Percentiles rank a stretch among this genome's conserved stretches.
Conservation (phyloP, 2,888 invertebrate species). For the Shargacucullia verbasci region DNA sequence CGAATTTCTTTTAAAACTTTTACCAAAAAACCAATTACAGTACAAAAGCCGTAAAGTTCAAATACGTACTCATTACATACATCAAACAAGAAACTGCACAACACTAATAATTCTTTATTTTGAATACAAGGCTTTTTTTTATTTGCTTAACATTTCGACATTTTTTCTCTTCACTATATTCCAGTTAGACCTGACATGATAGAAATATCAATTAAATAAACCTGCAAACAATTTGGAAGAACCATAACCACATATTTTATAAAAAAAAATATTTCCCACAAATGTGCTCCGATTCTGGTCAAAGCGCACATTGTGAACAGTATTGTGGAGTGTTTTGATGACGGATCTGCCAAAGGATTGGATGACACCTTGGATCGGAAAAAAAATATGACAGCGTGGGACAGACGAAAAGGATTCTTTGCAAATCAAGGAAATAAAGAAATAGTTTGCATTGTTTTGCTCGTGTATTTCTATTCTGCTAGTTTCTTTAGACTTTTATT, state of each 20-base stretch:
- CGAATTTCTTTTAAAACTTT: constrained; percentile 8
- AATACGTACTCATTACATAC: neutral
- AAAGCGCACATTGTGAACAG: constrained; percentile 81
- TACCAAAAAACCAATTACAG: constrained; percentile 4
- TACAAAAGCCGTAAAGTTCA: constrained; percentile 5
- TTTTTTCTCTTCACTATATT: neutral
- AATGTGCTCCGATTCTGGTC: constrained; percentile 84
- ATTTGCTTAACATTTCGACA: too few species aligned
- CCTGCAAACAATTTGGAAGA: constrained; percentile 53
- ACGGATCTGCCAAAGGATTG: constrained; percentile 80
- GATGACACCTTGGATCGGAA: constrained; percentile 74
- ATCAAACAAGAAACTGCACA: too few species aligned
- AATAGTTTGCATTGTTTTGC: constrained; percentile 12
- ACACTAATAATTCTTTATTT: too few species aligned
- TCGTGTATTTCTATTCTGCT: neutral
- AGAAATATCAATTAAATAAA: constrained; percentile 23
- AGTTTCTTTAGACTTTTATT: too few species aligned
- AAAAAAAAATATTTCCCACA: constrained; percentile 70
- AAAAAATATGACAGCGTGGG: constrained; percentile 86
- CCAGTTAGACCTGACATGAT: neutral
- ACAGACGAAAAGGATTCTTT: constrained; percentile 45
- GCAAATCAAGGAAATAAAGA: constrained; percentile 20
- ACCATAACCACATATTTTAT: constrained; percentile 60
- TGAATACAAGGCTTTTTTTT: too few species aligned
- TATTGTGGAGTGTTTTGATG: constrained; percentile 70